Evolutionary conservation across 2,888 invertebrate species (phyloP), one percentile per base, ranked within the genome.

Genomic region (Thumatha senex): DNA sequence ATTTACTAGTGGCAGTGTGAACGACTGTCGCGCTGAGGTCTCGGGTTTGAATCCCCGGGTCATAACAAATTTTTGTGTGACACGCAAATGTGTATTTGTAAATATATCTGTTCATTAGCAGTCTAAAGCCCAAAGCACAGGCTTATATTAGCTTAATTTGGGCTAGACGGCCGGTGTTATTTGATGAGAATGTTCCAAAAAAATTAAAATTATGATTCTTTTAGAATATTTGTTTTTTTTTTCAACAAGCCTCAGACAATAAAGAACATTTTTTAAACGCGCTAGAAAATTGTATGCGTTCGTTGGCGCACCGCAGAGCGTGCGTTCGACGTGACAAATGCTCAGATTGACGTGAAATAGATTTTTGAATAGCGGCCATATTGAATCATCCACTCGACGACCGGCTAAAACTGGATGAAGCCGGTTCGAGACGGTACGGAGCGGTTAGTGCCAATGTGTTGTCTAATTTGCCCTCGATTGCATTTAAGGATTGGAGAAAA

Each of bases 301-400:
- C 45, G 40, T 51, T 52, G 46, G 52, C 51, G 47, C 56, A 13
- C 35, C 42, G 31, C 48, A 36, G 48, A 57, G 69, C 63, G 64
- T 69, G 71, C 65, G 66, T 54, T 54, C 52, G 72, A 76, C 76
- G 76, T 73, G 80, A 75, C 77, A 74, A 84, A 82, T 84, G 86
- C 76, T 76, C 81, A 86, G 82, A 89, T 86, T 86, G 86, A 89
- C 88, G 88, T 84, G 84, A 85, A 89, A 89, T 89, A 74, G 86
- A 79, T 84, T 86, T 84, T 84, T 82, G 82, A 85, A 82, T 74
- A 63, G 73, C 70, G 56, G 77, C 78, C 79, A 76, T 80, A 71
- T 83, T 80, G 80, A 76, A 71, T 65, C 58, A 67, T 48, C 76
- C 75, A 72, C 77, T 79, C 78, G 76, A 67, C 78, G 76, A 67